Conservation (phyloP, 2,113 vertebrate genomes). For the Eulemur rufifrons region DNA sequence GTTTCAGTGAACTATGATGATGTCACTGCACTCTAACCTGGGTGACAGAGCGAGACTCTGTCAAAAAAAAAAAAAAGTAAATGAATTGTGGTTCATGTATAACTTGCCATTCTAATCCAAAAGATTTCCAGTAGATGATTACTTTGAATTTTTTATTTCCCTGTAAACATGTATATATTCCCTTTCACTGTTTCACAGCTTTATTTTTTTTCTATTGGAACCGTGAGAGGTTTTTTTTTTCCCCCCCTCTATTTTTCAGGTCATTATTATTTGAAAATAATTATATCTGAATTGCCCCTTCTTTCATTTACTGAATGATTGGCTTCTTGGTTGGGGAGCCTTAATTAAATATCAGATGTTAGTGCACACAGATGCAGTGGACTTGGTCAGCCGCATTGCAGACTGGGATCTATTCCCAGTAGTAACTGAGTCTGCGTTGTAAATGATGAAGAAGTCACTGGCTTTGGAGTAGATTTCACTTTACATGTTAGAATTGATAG, state of each 20-base stretch:
- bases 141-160: conserved; percentile 35
- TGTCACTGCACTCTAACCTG: no score
- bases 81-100: conserved; percentile 33
- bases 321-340: conserved; percentile 50
- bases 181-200: background rate
- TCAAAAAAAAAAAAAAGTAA: background rate
- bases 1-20: no score
- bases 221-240: background rate
- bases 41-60: no score
- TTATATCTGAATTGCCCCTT: conserved; percentile 39
- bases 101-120: conserved; percentile 37
- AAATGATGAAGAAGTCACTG: conserved; percentile 1
- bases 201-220: conserved; percentile 20
- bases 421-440: background rate
- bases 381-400: conserved; percentile 52
- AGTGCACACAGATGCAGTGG: conserved; percentile 54
- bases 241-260: conserved; percentile 32
- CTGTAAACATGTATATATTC: conserved; percentile 46
- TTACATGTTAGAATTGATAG: background rate
- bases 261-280: conserved; percentile 51
- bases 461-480: conserved; percentile 35
- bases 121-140: conserved; percentile 18
- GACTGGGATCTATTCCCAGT: conserved; percentile 25
- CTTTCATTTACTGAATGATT: conserved; percentile 38
- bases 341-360: conserved; percentile 63